These are phyloP conservation scores for Turritopsis dohrnii DNA, from an alignment of 30 jellyfish, hydroid and myxozoan species.

Conservation along the genomic window DNA sequence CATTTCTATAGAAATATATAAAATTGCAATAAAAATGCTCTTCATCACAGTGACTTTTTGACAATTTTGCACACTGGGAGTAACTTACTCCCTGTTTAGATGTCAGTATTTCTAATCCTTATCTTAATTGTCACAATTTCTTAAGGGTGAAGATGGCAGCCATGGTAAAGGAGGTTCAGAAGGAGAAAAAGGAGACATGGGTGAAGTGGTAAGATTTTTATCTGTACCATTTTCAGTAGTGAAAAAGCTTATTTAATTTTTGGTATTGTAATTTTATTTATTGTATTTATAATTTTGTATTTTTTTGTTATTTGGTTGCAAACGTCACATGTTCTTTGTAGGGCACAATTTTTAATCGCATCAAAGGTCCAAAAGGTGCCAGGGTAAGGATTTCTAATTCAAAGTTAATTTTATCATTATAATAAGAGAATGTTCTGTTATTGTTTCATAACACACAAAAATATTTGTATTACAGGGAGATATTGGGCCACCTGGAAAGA, in stretches of 20 bases:
- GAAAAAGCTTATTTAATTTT: not conserved
- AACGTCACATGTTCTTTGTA: no score
- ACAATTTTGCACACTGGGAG: no score
- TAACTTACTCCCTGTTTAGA: no score
- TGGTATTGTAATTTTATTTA: not conserved
- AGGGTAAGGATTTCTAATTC: not conserved
- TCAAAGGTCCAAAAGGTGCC: not conserved
- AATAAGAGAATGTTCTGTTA: no score
- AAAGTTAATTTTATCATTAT: no score
- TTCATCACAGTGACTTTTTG: no score
- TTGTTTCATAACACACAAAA: not conserved
- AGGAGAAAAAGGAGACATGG: not conserved
- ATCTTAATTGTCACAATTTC: not conserved
- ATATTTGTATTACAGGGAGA: not conserved
- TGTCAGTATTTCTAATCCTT: no score
- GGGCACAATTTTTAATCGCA: not conserved
- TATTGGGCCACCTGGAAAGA: slow-evolving; percentile 5
- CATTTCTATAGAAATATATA: no score
- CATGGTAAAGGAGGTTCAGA: not conserved
- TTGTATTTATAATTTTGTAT: not conserved
- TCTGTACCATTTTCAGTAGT: not conserved
- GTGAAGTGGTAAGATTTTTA: not conserved
- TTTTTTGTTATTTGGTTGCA: no score
- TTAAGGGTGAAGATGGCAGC: not conserved
- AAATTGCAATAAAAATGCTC: no score